These are phyloP conservation scores for Dendrolimus punctatus DNA, from an alignment of 1,140 invertebrate genomes.

Conservation along the genomic window DNA sequence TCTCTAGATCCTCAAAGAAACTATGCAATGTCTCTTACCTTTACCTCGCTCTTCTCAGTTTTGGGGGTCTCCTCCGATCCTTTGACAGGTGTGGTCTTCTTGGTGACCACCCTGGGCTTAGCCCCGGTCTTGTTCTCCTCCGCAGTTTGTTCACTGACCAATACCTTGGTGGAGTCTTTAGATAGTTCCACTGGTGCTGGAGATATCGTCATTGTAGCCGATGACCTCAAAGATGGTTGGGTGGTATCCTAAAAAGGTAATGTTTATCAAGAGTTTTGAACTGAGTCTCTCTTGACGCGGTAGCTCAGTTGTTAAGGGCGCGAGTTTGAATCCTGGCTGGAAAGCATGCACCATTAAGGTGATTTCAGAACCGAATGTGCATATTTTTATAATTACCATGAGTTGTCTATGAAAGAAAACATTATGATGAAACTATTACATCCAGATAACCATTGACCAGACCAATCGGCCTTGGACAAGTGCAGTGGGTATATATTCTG, in stretches of 20 bases:
- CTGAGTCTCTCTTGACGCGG: background rate
- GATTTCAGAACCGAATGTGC: too few species aligned
- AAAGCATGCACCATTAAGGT: too few species aligned
- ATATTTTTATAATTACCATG: too few species aligned
- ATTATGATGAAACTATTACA: too few species aligned
- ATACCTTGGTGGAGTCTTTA: conserved; percentile 27
- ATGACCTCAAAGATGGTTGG: conserved; percentile 45
- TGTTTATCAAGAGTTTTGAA: background rate
- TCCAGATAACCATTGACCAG: too few species aligned
- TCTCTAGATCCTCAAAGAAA: background rate
- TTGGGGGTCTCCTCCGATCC: conserved; percentile 33
- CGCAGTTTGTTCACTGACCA: conserved; percentile 22
- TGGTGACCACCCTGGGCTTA: conserved; percentile 27
- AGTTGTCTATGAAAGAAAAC: too few species aligned
- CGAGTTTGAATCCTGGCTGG: too few species aligned
- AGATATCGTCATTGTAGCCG: conserved; percentile 57
- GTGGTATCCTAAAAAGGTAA: conserved; percentile 18
- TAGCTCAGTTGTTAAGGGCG: too few species aligned
- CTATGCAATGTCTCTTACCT: conserved; percentile 37
- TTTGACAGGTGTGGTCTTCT: conserved; percentile 34
- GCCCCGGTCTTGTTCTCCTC: conserved; percentile 33
- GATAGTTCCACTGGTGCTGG: conserved; percentile 30
- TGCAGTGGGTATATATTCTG: too few species aligned
- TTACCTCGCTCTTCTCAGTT: conserved; percentile 37
- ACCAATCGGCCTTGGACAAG: too few species aligned